These are phyloP conservation scores for Notothenia rossii DNA, from an alignment of 2,113 vertebrate genomes.

Conservation along the genomic window DNA sequence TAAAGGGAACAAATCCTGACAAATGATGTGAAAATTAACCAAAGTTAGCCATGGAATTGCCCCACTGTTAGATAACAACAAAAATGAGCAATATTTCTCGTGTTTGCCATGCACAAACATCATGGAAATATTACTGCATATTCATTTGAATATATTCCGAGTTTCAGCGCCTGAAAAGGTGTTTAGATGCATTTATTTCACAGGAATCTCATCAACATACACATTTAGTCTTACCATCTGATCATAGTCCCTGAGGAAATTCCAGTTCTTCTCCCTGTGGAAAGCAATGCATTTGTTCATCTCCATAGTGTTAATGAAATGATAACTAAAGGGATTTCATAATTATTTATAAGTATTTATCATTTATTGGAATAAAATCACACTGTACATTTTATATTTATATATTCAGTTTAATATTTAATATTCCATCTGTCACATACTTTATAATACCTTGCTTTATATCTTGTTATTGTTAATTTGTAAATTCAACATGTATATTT, in stretches of 20 bases:
- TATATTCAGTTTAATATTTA: no score
- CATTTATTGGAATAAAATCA: no score
- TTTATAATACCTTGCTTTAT: no score
- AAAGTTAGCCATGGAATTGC: background rate
- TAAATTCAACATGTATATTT: no score
- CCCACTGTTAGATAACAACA: background rate
- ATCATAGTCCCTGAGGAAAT: constrained; percentile 87
- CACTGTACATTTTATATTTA: no score
- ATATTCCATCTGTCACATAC: no score
- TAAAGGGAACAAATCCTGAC: background rate
- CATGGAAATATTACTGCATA: background rate
- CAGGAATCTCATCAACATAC: no score
- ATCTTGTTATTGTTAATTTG: no score
- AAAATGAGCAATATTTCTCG: background rate
- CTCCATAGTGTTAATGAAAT: no score
- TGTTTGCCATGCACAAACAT: background rate
- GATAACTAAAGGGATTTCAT: no score
- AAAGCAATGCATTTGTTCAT: constrained; percentile 2
- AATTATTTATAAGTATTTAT: no score
- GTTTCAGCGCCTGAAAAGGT: background rate
- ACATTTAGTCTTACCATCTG: constrained; percentile 79
- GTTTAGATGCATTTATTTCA: background rate
- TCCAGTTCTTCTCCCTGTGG: constrained; percentile 89
- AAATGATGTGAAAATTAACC: background rate
- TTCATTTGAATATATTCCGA: background rate